Evolutionary conservation across 2,888 invertebrate genomes (phyloP).

Genomic region (Elmis aenea): DNA sequence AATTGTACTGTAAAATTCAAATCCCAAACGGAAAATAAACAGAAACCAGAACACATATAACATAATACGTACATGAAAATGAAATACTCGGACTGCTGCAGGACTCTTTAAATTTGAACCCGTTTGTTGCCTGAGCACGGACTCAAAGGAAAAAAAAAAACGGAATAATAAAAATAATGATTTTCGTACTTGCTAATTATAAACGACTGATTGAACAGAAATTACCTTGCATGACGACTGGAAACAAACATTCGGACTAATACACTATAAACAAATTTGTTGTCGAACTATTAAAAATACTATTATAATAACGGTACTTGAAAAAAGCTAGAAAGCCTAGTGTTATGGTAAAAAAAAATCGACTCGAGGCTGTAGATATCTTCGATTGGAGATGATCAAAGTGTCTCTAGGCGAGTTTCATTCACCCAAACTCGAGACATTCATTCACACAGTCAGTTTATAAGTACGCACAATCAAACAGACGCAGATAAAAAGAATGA

Average conservation of each 20-base stretch:
- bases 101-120: slow-evolving; percentile 24
- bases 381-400: slow-evolving; percentile 19
- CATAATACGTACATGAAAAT: slow-evolving; percentile 9
- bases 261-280: slow-evolving; percentile 6
- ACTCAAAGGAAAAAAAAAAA: slow-evolving; percentile 19
- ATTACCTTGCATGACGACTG: slow-evolving; percentile 13
- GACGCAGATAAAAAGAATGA: slow-evolving; percentile 35
- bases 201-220: slow-evolving; percentile 12
- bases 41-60: no score
- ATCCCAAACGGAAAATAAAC: no score
- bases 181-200: slow-evolving; percentile 10
- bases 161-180: slow-evolving; percentile 19
- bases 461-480: slow-evolving; percentile 44
- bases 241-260: not conserved
- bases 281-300: no score
- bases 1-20: no score
- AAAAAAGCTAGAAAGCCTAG: not conserved
- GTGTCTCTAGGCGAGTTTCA: slow-evolving; percentile 20
- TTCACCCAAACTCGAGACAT: slow-evolving; percentile 28
- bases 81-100: slow-evolving; percentile 10
- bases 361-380: slow-evolving; percentile 19
- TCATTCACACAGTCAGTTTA: slow-evolving; percentile 33
- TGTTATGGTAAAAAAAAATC: slow-evolving; percentile 2
- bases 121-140: slow-evolving; percentile 31
- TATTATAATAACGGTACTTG: no score